A percentile compares a stretch with the other conserved stretches of the same genome.
These are phyloP conservation scores for Cichlasoma orientale DNA, from an alignment of 2,797 vertebrate genomes.

Conservation along the genomic window DNA sequence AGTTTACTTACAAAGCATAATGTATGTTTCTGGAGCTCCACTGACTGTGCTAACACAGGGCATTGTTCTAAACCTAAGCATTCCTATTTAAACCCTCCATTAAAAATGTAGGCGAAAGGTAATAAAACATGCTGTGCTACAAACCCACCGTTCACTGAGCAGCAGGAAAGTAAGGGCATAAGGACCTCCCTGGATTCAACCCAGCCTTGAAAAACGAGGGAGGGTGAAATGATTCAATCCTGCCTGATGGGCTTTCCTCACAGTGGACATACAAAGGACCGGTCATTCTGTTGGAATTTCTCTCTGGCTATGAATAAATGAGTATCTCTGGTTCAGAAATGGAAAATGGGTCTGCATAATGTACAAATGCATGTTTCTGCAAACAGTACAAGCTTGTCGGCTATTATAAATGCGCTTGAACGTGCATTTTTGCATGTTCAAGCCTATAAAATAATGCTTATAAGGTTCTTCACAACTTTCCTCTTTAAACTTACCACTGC, in stretches of 20 bases:
- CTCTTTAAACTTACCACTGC: too few relatives aligned
- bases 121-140: slow-evolving; percentile 43
- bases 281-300: slow-evolving; percentile 18
- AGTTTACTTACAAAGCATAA: not conserved
- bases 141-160: slow-evolving; percentile 19
- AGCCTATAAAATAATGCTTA: not conserved
- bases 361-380: not conserved
- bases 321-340: not conserved
- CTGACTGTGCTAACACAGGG: not conserved
- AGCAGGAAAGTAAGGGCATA: slow-evolving; percentile 28
- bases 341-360: not conserved
- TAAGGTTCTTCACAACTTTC: not conserved
- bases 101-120: slow-evolving; percentile 46
- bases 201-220: not conserved
- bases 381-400: not conserved
- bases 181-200: slow-evolving; percentile 17
- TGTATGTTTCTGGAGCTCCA: not conserved
- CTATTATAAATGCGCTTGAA: not conserved
- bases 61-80: slow-evolving; percentile 23
- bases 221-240: slow-evolving; percentile 11
- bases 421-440: not conserved
- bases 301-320: slow-evolving; percentile 50
- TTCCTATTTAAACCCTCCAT: slow-evolving; percentile 34
- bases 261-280: slow-evolving; percentile 8
- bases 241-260: slow-evolving; percentile 2